Evolutionary conservation across 2,888 invertebrate species (phyloP).

Genomic region (Dinocampus coccinellae): DNA sequence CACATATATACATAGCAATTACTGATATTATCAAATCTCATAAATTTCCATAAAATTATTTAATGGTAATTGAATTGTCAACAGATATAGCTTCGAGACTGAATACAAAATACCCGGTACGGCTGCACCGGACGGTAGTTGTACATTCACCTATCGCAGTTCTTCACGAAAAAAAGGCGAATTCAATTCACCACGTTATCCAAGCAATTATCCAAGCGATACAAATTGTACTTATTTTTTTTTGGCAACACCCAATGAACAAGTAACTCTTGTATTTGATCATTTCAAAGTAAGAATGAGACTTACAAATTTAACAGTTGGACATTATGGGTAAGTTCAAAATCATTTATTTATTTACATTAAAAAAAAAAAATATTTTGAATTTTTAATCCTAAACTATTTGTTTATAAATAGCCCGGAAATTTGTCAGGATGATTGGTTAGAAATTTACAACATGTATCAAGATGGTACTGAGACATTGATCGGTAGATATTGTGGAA

Average conservation of each 20-base stretch:
- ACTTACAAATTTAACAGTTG: conserved; percentile 81
- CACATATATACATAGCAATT: neutral
- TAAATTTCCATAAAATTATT: neutral
- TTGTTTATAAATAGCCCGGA: conserved; percentile 72
- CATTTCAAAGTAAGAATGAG: conserved; percentile 91
- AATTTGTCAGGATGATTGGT: conserved; percentile 92
- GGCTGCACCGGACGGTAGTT: conserved; percentile 91
- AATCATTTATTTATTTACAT: conserved; percentile 1
- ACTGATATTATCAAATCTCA: neutral
- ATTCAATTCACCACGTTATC: conserved; percentile 96
- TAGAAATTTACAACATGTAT: conserved; percentile 93
- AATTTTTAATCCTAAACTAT: neutral
- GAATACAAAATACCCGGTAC: conserved; percentile 96
- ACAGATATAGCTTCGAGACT: conserved; percentile 72
- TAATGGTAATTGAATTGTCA: conserved; percentile 41
- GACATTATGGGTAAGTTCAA: conserved; percentile 78
- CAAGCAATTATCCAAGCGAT: conserved; percentile 95
- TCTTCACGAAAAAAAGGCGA: conserved; percentile 89
- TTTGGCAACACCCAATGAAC: conserved; percentile 87
- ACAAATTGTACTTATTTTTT: conserved; percentile 95
- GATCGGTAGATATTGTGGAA: conserved; percentile 92
- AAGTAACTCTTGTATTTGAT: conserved; percentile 91
- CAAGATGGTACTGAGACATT: conserved; percentile 85
- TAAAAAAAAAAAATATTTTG: neutral
- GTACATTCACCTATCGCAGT: conserved; percentile 92